A percentile compares a stretch with the other conserved stretches of the same genome.
These are phyloP conservation scores for Nemoura dubitans DNA, from an alignment of 2,888 invertebrate genomes.

Conservation along the genomic window DNA sequence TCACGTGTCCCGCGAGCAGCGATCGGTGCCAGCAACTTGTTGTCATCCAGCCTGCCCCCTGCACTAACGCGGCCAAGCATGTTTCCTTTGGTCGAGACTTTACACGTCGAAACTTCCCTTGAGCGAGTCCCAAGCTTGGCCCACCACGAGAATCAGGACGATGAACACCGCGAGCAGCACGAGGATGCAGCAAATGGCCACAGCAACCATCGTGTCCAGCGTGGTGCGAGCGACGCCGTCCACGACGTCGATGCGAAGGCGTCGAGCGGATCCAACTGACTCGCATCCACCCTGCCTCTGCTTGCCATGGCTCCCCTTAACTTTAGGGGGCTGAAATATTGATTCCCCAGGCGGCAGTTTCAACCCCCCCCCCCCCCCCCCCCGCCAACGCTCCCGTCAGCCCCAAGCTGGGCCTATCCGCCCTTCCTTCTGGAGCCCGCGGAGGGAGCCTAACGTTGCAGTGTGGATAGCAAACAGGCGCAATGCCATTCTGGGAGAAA, in stretches of 20 bases:
- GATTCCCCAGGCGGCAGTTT: conserved; percentile 49
- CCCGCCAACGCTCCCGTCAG: background rate
- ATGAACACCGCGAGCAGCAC: conserved; percentile 84
- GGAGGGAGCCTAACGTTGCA: conserved; percentile 25
- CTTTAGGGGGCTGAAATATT: conserved; percentile 52
- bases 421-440: conserved; percentile 17
- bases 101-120: conserved; percentile 19
- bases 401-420: conserved; percentile 27
- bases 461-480: conserved; percentile 30
- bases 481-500: conserved; percentile 35
- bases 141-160: conserved; percentile 82
- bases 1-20: conserved; percentile 25
- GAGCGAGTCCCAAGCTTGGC: conserved; percentile 62
- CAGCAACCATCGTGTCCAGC: conserved; percentile 76
- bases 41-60: background rate
- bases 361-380: background rate
- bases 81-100: background rate
- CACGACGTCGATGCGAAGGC: conserved; percentile 57
- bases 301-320: conserved; percentile 33
- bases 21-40: background rate
- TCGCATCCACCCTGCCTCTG: conserved; percentile 53
- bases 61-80: background rate
- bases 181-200: conserved; percentile 84
- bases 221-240: conserved; percentile 62
- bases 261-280: conserved; percentile 49